Evolutionary conservation across 30 jellyfish, hydroid and myxozoan genomes (phyloP), one percentile per base, ranked within the genome.

Genomic region (Catostylus mosaicus): DNA sequence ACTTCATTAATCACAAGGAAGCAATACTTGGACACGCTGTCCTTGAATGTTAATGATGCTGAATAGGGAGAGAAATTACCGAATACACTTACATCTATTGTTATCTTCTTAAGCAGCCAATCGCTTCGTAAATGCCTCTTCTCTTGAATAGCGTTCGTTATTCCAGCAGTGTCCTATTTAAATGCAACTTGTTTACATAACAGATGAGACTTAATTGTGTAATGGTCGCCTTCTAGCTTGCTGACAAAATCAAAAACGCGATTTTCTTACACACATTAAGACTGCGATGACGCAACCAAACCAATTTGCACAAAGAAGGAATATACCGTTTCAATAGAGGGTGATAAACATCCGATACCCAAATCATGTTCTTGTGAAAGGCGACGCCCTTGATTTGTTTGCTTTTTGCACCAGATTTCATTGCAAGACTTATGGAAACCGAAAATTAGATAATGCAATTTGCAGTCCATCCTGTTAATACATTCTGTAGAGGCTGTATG

Each of bases 401-500:
- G 71, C 10, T 5, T 59, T 59, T 59, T 24, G 19, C 71, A 9
- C 71, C 26, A 9, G 26, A 59, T 59, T 59, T 59, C 71, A 59
- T 59, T 18, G 20, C 38, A 37, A 59, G 24, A 1, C 71, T 59
- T 26, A 59, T 59, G 8, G 8, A 6, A 6, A 37, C 38, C 4
- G 37, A 4, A 19, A 22, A 59, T 59, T 19, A 23, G 38, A 9
- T 59, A 59, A 59, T 59, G 26, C 37, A 59, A 37, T 37, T 18
- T 59, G 71, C 71, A 1, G 9, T 59, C 12, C 71, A 59, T 59
- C 71, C 71, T 59, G 71, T 59, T 59, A 22, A 24, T 24, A 4
- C 37, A 22, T 59, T 23, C 40, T 59, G 24, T 16, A 27, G 38
- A 27, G 24, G 24, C 9, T 59, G 38, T 27, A n/a, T 59, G 38